Base-by-base conservation (phyloP, 2,797 vertebrate genomes). In the Picus viridis region DNA sequence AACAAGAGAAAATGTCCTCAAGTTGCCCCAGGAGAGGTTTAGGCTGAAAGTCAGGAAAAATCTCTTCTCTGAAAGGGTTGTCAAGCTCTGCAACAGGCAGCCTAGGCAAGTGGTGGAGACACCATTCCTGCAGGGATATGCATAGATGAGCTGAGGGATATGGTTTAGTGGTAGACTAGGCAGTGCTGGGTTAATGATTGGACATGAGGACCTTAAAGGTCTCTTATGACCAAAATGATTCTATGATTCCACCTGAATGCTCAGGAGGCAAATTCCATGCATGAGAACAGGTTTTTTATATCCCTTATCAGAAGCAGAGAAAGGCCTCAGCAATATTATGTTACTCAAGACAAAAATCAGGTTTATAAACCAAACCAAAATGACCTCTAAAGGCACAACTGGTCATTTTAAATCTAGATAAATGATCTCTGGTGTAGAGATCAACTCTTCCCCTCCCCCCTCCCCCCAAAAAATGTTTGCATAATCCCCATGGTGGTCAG, bases 331-430 rank as follows among this genome's bases (percentile, higher is more conserved):
- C 32, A 51, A 24, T 19, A 23, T 67, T 90, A 24, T 49, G 84
- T 54, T 67, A 59, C 58, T 90, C 86, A 57, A 86, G 92, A 81
- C 82, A 94, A 88, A 71, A 92, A 68, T 34, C 24, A 75, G 43
- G 56, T 59, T 91, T 75, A n/a, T 65, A 87, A 91, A 91, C 72
- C 45, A 83, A 83, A 65, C 34, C 13, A 67, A 86, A 78, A 49
- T 30, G 67, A 89, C 79, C 79, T 81, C 63, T 61, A 79, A 89
- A 81, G 80, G 73, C 39, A 83, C 0, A 0, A 67, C 10, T 64
- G 41, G 11, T 87, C 63, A 92, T 69, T 90, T 82, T 84, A 92
- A 89, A 91, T 45, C 54, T 43, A 94, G 87, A 90, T 83, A 73
- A 89, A 90, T 34, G 54, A 81, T 65, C 63, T 47, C 43, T 32